Base-by-base conservation (phyloP, 2,888 invertebrate species). In the Yponomeuta plumbellus region DNA sequence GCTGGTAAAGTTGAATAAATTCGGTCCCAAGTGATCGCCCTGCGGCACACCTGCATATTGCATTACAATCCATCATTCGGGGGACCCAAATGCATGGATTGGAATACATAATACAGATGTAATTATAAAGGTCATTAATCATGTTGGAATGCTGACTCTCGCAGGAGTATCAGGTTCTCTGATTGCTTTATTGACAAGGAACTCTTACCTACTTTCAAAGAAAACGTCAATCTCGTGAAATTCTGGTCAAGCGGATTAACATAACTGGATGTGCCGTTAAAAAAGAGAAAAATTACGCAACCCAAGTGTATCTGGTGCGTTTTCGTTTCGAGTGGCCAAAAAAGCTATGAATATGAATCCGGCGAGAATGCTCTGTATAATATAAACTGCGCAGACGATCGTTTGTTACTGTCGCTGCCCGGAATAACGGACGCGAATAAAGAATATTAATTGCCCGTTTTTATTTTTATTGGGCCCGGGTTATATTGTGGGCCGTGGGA, bases 181-280 rank as follows among this genome's bases (percentile, higher is more conserved):
- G 44, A 52, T 52, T 52, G 13, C 44, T 52, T 52, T 52, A 52
- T 52, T 52, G 44, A 52, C 44, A 52, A 52, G 44, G 17, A 13
- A 17, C 44, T 17, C 44, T 17, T 52, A 52, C 44, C 86, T 78
- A 83, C 87, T 87, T 87, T 87, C 83, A 80, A 85, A 86, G 40
- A 34, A 39, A 26, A 62, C 61, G 63, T 63, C 63, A 44, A 63
- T 63, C 44, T 40, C 63, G 81, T 86, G 82, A 89, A 89, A 88
- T 88, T 91, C 87, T 89, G 86, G 84, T 86, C 75, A 79, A 17
- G 13, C 17, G 0, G 77, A 89, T 90, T 88, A 88, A 81, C 90
- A 90, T 90, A 89, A 90, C 90, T 87, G 84, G 90, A 87, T 78
- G 85, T 86, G 80, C 90, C 90, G 89, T 89, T 90, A 88, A 78